Evolutionary conservation across 1,140 invertebrate species (phyloP).

Genomic region (Hypsibius dujardini): DNA sequence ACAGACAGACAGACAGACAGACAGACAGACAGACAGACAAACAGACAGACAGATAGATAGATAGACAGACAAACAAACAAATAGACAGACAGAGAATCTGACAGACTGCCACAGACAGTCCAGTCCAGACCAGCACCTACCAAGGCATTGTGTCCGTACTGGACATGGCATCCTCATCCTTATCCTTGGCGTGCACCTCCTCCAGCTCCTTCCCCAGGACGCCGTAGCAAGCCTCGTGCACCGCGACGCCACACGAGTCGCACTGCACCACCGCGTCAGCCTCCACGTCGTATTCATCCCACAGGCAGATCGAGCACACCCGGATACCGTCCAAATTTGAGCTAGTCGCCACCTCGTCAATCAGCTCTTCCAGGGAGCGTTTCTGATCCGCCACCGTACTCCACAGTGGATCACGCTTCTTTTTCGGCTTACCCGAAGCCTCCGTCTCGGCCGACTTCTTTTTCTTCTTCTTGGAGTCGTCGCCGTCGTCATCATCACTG

Average conservation of each 20-base stretch:
- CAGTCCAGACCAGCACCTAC: too few species aligned
- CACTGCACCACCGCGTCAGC: slow-evolving; percentile 10
- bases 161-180: not conserved
- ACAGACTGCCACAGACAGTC: too few species aligned
- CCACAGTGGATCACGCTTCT: not conserved
- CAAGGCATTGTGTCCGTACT: slow-evolving; percentile 13
- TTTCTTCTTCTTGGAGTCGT: not conserved
- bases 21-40: too few species aligned
- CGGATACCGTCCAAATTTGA: not conserved
- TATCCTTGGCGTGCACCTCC: slow-evolving; percentile 4
- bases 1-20: too few species aligned
- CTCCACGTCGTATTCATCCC: slow-evolving; percentile 3
- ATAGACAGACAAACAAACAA: too few species aligned
- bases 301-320: slow-evolving; percentile 13
- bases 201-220: slow-evolving; percentile 12
- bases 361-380: not conserved
- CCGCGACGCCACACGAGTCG: not conserved
- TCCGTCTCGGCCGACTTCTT: not conserved
- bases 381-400: not conserved
- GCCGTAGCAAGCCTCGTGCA: slow-evolving; percentile 12
- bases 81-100: too few species aligned
- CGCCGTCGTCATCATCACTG: not conserved
- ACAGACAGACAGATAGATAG: too few species aligned
- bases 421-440: not conserved
- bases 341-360: not conserved